Evolutionary conservation across 2,888 invertebrate species (phyloP), one percentile per base, ranked within the genome.

Genomic region (Acheta domesticus): DNA sequence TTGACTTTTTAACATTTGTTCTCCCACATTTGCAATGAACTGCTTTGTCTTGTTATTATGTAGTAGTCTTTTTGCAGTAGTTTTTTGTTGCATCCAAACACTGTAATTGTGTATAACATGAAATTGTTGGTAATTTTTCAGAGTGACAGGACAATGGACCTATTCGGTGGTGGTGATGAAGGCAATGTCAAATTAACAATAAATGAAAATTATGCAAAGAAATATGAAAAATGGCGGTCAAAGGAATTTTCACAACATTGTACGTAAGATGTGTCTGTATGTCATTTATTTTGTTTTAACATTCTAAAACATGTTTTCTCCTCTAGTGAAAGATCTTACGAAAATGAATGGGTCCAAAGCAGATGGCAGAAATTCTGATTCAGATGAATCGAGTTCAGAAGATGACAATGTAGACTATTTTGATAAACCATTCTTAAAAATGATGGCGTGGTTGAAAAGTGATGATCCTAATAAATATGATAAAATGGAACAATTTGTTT

Each of bases 401-500:
- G 88, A 87, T 8, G 62, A 62, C 14, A 62, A 62, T 62, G 62
- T 19, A 62, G 62, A 62, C 89, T 90, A 92, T 82, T 88, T 93
- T 77, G 97, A 98, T 85, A 92, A 93, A 83, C 93, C 94, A 82
- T 99, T 99, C 87, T 92, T 96, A 75, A 94, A 94, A 87, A 94
- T 97, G 0, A 88, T 98, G 2, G 90, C 96, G 0, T 92, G 92
- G 78, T 87, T 99, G 76, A 98, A 97, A 86, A 94, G 91, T 76
- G 95, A 94, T 85, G 95, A 98, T 88, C 96, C 97, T 0, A 90
- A 91, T 83, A 97, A 98, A 82, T 98, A 98, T 86, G 92, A 97
- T 85, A 90, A 92, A 74, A 89, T 90, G 79, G 90, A 90, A 49
- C 89, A 89, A 79, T 96, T 95, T 85, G 97, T 96, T 87, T 87